Evolutionary conservation across 2,113 vertebrate genomes (phyloP).

Genomic region (Brachyistius frenatus): DNA sequence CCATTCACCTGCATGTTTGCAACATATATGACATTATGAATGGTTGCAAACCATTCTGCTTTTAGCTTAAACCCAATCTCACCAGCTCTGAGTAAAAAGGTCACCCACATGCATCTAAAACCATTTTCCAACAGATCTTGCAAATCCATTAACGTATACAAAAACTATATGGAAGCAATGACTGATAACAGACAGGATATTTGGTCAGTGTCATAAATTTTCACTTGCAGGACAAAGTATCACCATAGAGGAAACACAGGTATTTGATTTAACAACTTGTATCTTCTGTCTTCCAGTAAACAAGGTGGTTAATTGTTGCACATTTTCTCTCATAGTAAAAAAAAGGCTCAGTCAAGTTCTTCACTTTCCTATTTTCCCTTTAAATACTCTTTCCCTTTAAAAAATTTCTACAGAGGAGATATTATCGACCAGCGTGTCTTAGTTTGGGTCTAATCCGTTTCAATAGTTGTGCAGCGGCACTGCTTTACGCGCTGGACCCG

Average conservation of each 20-base stretch:
- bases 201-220: conserved; percentile 19
- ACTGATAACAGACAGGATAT: conserved; percentile 14
- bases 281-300: background rate
- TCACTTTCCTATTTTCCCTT: background rate
- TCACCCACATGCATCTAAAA: background rate
- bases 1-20: background rate
- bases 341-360: conserved; percentile 3
- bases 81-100: background rate
- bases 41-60: background rate
- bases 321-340: background rate
- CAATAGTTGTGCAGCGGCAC: conserved; percentile 94
- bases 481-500: conserved; percentile 95
- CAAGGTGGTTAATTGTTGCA: background rate
- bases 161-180: background rate
- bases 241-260: background rate
- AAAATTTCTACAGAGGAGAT: background rate
- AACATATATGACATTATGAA: background rate
- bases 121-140: background rate
- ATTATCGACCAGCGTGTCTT: background rate
- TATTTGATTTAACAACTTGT: conserved; percentile 4
- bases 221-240: background rate
- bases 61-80: conserved; percentile 1
- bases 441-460: conserved; percentile 85
- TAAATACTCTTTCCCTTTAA: background rate
- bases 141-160: background rate